These are phyloP conservation scores for Macaria liturata DNA, from an alignment of 2,888 invertebrate genomes.

Conservation along the genomic window DNA sequence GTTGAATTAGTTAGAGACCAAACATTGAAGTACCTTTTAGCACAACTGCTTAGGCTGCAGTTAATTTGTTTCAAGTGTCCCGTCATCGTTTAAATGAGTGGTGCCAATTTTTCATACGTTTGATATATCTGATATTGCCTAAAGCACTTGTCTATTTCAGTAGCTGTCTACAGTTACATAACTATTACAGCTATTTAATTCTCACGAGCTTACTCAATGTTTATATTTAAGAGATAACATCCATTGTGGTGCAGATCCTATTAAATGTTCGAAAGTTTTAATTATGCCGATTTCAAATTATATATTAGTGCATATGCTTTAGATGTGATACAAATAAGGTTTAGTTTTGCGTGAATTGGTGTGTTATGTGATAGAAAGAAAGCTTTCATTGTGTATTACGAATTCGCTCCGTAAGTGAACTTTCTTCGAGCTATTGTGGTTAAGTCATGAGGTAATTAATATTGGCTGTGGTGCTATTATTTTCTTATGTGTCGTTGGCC, in stretches of 20 bases:
- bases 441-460: conserved; percentile 60
- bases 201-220: conserved; percentile 27
- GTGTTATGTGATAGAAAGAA: conserved; percentile 41
- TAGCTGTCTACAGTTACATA: conserved; percentile 14
- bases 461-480: conserved; percentile 29
- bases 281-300: conserved; percentile 56
- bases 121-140: background rate
- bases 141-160: conserved; percentile 1
- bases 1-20: too few species aligned
- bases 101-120: background rate
- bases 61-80: too few species aligned
- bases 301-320: conserved; percentile 23
- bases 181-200: conserved; percentile 24
- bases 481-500: conserved; percentile 17
- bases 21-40: too few species aligned
- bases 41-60: too few species aligned
- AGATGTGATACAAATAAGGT: conserved; percentile 30
- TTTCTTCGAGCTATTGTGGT: conserved; percentile 65
- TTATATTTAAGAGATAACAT: conserved; percentile 33
- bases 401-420: conserved; percentile 60
- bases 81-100: too few species aligned
- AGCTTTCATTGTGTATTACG: conserved; percentile 56
- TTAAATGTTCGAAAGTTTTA: conserved; percentile 67
- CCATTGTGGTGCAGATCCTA: conserved; percentile 47
- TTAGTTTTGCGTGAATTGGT: conserved; percentile 18